Conservation (phyloP, 1,140 invertebrate genomes). For the Heliconius melpomene region DNA sequence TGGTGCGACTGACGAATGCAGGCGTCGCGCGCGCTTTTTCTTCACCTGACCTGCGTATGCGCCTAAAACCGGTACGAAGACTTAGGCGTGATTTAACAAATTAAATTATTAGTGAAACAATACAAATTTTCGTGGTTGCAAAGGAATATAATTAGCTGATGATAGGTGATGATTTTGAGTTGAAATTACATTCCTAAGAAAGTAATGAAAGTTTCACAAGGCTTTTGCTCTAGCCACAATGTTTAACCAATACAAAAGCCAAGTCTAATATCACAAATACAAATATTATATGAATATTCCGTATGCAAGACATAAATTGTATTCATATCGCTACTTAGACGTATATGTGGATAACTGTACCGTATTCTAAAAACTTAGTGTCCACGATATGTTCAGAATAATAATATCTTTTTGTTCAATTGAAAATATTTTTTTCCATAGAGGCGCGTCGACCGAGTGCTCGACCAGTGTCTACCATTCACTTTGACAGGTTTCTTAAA, state of each 20-base stretch:
- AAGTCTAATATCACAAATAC: neutral
- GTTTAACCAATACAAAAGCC: neutral
- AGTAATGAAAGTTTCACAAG: neutral
- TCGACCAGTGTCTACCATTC: constrained; percentile 44
- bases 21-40: constrained; percentile 75
- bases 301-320: constrained; percentile 43
- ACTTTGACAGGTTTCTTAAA: constrained; percentile 54
- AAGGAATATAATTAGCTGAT: constrained; percentile 40
- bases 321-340: constrained; percentile 36
- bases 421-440: constrained; percentile 45
- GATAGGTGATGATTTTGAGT: constrained; percentile 7
- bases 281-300: constrained; percentile 15
- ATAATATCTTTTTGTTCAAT: constrained; percentile 44
- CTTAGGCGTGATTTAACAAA: constrained; percentile 70
- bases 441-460: constrained; percentile 35
- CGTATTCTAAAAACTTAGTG: constrained; percentile 46
- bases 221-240: neutral
- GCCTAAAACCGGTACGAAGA: constrained; percentile 72
- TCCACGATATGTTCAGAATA: constrained; percentile 47
- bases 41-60: constrained; percentile 68
- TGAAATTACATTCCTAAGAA: constrained; percentile 23
- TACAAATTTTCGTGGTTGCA: constrained; percentile 51
- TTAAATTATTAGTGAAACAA: constrained; percentile 66
- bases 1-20: constrained; percentile 70
- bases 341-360: constrained; percentile 54